Conservation (phyloP, 2,113 vertebrate species). For the Gobiocypris rarus region DNA sequence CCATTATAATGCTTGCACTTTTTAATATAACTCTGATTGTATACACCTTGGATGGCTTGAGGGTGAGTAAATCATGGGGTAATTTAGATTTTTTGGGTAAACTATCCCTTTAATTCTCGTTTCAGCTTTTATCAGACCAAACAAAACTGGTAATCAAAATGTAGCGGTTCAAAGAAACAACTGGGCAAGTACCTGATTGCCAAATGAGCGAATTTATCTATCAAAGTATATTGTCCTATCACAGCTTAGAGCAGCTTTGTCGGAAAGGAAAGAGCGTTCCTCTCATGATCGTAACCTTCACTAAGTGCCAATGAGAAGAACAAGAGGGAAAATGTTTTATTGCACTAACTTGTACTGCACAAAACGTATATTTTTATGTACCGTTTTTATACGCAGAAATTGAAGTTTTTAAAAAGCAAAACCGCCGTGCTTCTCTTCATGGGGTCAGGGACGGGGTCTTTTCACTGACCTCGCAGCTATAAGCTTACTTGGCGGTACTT, state of each 20-base stretch:
- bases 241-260: conserved; percentile 65
- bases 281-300: conserved; percentile 72
- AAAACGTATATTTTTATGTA: conserved; percentile 74
- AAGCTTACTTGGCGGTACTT: conserved; percentile 57
- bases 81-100: too few relatives aligned
- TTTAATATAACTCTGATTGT: too few relatives aligned
- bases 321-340: conserved; percentile 67
- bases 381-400: conserved; percentile 70
- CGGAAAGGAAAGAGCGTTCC: conserved; percentile 47
- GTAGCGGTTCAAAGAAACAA: conserved; percentile 4
- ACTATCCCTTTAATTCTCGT: not conserved
- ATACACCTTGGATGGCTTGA: too few relatives aligned
- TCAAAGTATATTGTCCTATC: conserved; percentile 40
- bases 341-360: conserved; percentile 81
- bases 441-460: conserved; percentile 66
- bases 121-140: not conserved
- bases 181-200: not conserved
- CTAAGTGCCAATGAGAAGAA: conserved; percentile 82
- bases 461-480: conserved; percentile 56
- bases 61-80: too few relatives aligned
- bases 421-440: conserved; percentile 63
- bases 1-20: too few relatives aligned
- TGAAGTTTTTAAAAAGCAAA: conserved; percentile 55
- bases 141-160: not conserved
- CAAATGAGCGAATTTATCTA: not conserved